These are phyloP conservation scores for Paralichthys olivaceus DNA, from an alignment of 2,113 vertebrate genomes.

Conservation along the genomic window DNA sequence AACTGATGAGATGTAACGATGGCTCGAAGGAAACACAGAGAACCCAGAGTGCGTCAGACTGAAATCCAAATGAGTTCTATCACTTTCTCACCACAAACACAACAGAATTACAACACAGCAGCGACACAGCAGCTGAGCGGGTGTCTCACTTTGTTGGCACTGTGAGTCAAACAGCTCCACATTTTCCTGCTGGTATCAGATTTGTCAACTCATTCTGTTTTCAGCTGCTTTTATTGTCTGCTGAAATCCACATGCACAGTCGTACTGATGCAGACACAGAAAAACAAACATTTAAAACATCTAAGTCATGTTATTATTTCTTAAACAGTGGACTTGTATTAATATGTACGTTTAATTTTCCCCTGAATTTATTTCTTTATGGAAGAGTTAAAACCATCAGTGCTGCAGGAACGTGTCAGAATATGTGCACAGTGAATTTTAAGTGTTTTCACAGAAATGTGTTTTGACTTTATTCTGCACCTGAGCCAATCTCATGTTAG, in stretches of 20 bases:
- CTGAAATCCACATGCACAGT: not conserved
- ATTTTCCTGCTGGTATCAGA: constrained; percentile 24
- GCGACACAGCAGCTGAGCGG: not conserved
- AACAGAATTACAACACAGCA: not conserved
- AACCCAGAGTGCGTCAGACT: not conserved
- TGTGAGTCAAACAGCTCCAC: not conserved
- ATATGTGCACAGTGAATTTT: not conserved
- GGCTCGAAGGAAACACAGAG: constrained; percentile 17
- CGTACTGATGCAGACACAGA: not conserved
- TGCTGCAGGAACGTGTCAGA: not conserved
- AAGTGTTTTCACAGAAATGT: not conserved
- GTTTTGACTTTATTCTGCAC: not conserved
- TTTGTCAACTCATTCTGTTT: constrained; percentile 27
- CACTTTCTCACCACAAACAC: not conserved
- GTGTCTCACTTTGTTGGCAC: constrained; percentile 17
- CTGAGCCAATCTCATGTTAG: constrained; percentile 4
- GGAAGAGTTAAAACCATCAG: no score
- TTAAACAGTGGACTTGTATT: not conserved
- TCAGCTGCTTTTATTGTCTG: constrained; percentile 19
- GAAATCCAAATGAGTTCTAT: not conserved
- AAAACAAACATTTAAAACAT: no score
- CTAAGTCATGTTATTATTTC: not conserved
- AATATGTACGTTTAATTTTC: no score
- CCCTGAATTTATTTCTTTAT: no score
- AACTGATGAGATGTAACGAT: constrained; percentile 32